Evolutionary conservation across 2,797 vertebrate species (phyloP).

Genomic region (Eremophila alpestris): DNA sequence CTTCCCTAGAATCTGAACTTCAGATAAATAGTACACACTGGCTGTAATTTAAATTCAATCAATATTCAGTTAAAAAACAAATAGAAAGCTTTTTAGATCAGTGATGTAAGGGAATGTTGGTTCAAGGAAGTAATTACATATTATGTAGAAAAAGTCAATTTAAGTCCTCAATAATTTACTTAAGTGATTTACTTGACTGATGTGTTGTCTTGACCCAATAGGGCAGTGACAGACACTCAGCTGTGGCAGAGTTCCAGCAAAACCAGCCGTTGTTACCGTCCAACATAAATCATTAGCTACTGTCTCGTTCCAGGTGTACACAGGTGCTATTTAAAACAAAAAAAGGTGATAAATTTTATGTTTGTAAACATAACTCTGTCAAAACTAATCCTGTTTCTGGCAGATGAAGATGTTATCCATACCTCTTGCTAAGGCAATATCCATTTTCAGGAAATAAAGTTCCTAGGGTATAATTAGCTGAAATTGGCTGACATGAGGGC

Average conservation of each 20-base stretch:
- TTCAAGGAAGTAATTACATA: slow-evolving; percentile 72
- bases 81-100: slow-evolving; percentile 54
- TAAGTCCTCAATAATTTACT: slow-evolving; percentile 65
- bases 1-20: background rate
- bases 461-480: slow-evolving; percentile 77
- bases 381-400: slow-evolving; percentile 76
- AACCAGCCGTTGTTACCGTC: slow-evolving; percentile 64
- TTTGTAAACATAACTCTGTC: slow-evolving; percentile 84
- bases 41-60: slow-evolving; percentile 55
- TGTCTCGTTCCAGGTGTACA: slow-evolving; percentile 79
- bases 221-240: slow-evolving; percentile 81
- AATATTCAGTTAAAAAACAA: slow-evolving; percentile 66
- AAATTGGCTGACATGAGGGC: background rate
- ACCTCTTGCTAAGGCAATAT: slow-evolving; percentile 66
- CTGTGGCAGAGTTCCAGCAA: slow-evolving; percentile 77
- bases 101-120: slow-evolving; percentile 65
- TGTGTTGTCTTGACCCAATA: slow-evolving; percentile 74
- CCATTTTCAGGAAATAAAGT: slow-evolving; percentile 79
- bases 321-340: slow-evolving; percentile 68
- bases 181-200: slow-evolving; percentile 61
- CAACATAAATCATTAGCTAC: slow-evolving; percentile 72
- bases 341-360: slow-evolving; percentile 73
- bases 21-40: background rate
- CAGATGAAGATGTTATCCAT: slow-evolving; percentile 80
- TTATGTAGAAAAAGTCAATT: slow-evolving; percentile 68